phyloP scores from a whole-genome alignment of 2,113 vertebrate species.

The Rallus limicola region DNA sequence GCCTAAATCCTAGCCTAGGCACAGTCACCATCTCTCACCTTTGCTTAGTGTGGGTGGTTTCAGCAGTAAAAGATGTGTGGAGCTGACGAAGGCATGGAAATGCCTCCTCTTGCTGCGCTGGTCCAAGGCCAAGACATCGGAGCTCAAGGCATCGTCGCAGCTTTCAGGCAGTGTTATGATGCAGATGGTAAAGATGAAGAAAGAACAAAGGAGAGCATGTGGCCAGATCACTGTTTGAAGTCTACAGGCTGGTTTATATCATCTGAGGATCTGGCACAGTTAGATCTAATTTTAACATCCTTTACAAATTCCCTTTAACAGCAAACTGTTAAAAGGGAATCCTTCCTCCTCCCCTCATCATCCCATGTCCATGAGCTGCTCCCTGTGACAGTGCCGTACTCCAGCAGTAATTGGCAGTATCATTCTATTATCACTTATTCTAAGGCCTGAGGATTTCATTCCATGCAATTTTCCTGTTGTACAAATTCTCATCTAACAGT shows the following conservation, averaged over 20 bases:
- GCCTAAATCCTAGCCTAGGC: neutral
- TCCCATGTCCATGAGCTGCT: neutral
- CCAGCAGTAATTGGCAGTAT: conserved; percentile 60
- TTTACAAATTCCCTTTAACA: conserved; percentile 14
- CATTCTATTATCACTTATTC: conserved; percentile 57
- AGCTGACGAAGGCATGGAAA: neutral
- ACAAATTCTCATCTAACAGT: conserved; percentile 21
- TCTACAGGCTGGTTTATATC: conserved; percentile 30
- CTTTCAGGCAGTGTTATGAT: neutral
- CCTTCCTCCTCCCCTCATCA: neutral
- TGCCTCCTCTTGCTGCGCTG: neutral
- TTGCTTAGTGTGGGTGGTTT: neutral
- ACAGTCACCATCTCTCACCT: neutral
- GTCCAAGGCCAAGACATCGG: neutral
- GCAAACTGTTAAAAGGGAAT: neutral
- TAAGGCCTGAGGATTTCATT: conserved; percentile 34
- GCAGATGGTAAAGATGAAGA: conserved; percentile 3
- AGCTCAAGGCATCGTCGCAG: neutral
- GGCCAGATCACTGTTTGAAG: neutral
- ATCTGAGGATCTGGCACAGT: conserved; percentile 39
- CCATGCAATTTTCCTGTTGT: conserved; percentile 54
- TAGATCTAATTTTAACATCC: conserved; percentile 50
- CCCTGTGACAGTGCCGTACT: conserved; percentile 38
- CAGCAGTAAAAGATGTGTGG: neutral
- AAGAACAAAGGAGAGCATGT: conserved; percentile 40